Percentiles rank a stretch among this genome's conserved stretches.
phyloP scores from a whole-genome alignment of 1,140 invertebrate genomes.

The Dendrolimus punctatus region DNA sequence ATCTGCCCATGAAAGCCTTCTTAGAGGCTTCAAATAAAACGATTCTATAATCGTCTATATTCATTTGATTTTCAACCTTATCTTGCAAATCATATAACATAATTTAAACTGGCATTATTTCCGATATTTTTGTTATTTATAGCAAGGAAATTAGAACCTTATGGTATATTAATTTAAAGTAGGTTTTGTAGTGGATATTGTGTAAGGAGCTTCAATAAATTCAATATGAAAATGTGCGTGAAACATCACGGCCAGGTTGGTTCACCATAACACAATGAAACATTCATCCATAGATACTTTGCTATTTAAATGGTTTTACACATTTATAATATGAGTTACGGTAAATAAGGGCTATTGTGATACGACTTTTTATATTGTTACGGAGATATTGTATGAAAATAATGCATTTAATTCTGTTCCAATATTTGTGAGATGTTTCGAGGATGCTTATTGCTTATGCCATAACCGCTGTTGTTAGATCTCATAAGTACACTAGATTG shows the following conservation, averaged over 20 bases:
- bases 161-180: slow-evolving; percentile 1
- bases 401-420: slow-evolving; percentile 66
- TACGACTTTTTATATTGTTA: slow-evolving; percentile 56
- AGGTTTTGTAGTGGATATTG: slow-evolving; percentile 21
- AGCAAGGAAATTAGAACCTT: slow-evolving; percentile 18
- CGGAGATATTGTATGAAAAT: slow-evolving; percentile 61
- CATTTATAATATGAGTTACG: slow-evolving; percentile 68
- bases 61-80: slow-evolving; percentile 15
- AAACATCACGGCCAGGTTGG: slow-evolving; percentile 66
- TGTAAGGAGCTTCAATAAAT: slow-evolving; percentile 11
- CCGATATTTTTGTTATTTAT: neutral
- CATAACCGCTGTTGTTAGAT: no score
- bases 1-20: slow-evolving; percentile 63
- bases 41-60: slow-evolving; percentile 4
- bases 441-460: slow-evolving; percentile 21
- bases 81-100: slow-evolving; percentile 1
- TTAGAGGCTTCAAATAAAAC: slow-evolving; percentile 22
- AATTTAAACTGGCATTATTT: slow-evolving; percentile 10
- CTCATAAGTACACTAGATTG: no score
- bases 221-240: slow-evolving; percentile 57
- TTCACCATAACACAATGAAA: slow-evolving; percentile 67
- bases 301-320: slow-evolving; percentile 70
- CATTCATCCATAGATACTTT: slow-evolving; percentile 62
- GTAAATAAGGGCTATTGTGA: slow-evolving; percentile 63
- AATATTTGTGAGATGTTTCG: slow-evolving; percentile 56